Percentiles rank a stretch among this genome's conserved stretches.
Conservation (phyloP, 2,797 vertebrate genomes). For the Xiphorhynchus erythropygius region DNA sequence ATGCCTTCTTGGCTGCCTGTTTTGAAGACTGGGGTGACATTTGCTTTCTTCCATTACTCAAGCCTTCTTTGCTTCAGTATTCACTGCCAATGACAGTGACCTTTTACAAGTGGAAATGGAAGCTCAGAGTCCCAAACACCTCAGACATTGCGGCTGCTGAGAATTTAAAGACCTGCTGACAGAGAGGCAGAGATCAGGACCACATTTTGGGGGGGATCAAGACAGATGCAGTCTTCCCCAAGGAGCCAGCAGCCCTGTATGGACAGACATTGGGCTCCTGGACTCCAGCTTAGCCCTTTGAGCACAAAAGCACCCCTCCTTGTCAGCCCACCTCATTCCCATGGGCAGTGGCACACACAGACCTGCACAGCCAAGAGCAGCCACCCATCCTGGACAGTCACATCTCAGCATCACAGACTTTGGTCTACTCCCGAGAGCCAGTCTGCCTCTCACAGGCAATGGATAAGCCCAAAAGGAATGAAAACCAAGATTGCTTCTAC, state of each 20-base stretch:
- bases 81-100: neutral
- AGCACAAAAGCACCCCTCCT: neutral
- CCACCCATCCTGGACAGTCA: neutral
- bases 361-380: neutral
- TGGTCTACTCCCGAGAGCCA: neutral
- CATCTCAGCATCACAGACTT: neutral
- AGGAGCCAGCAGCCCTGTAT: neutral
- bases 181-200: neutral
- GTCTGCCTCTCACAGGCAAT: neutral
- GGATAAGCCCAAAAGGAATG: neutral
- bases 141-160: neutral
- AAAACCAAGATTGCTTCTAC: neutral
- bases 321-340: neutral
- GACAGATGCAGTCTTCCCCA: neutral
- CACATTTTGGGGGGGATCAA: accelerated
- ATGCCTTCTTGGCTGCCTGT: neutral
- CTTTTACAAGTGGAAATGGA: neutral
- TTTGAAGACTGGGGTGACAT: neutral
- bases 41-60: neutral
- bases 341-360: neutral
- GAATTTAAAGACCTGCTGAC: neutral
- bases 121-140: neutral
- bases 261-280: neutral
- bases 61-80: neutral
- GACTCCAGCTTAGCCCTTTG: neutral